Evolutionary conservation across 2,888 invertebrate genomes (phyloP).

Genomic region (Brachypalpus laphriformis): DNA sequence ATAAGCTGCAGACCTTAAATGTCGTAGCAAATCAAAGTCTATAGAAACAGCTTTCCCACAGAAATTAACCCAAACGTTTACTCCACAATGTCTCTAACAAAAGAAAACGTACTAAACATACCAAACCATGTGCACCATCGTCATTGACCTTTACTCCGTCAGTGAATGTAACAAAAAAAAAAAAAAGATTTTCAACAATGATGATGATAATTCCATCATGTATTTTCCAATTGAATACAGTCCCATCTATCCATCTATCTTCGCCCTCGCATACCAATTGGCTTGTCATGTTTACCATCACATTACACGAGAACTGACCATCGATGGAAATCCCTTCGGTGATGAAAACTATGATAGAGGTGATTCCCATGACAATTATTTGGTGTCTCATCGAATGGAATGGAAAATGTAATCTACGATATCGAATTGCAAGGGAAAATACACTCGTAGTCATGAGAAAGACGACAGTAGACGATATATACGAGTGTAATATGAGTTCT

Average conservation of each 20-base stretch:
- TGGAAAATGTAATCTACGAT: conserved; percentile 10
- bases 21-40: not conserved
- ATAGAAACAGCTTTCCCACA: not conserved
- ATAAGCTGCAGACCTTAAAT: too few species aligned
- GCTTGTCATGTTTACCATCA: conserved; percentile 13
- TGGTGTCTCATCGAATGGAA: not conserved
- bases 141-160: conserved; percentile 22
- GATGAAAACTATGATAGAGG: conserved; percentile 4
- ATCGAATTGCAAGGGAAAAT: conserved; percentile 16
- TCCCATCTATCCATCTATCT: not conserved
- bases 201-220: conserved; percentile 42
- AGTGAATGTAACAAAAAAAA: not conserved
- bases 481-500: not conserved
- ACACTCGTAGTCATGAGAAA: not conserved
- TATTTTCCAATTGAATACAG: conserved; percentile 46
- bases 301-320: conserved; percentile 5
- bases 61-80: not conserved
- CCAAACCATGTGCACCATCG: not conserved
- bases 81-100: not conserved
- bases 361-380: conserved; percentile 31
- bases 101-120: not conserved
- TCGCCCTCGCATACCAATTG: conserved; percentile 5
- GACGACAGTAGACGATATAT: not conserved
- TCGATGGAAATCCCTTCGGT: conserved; percentile 23
- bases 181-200: not conserved